Evolutionary conservation across 2,888 invertebrate species (phyloP), one percentile per base, ranked within the genome.

Genomic region (Carterocephalus palaemon): DNA sequence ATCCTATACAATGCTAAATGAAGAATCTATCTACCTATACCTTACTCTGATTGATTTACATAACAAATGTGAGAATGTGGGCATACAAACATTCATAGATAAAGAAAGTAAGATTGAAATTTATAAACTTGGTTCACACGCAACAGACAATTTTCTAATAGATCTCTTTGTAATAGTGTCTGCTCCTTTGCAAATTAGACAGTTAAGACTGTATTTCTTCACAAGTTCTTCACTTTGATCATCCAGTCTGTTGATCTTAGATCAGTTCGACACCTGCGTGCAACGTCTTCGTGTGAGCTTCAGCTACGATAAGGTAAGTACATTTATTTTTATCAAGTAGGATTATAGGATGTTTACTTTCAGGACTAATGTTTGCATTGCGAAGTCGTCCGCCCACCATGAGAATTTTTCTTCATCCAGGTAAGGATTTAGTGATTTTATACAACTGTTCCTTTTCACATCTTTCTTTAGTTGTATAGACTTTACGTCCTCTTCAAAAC

Each of bases 201-300:
- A 32, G 5, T 20, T 4, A 19, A 4, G 28, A 10, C 17, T 28
- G 12, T 28, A 38, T 17, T 13, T 8, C 5, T 28, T 38, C 2
- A 38, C 28, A 20, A 7, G n/a, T 22, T n/a, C n/a, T 34, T 52
- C 0, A 26, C 43, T 2, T 38, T 12, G 8, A 54, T 7, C 1
- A 60, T 55, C 51, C 51, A 56, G 17, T 46, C 57, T 28, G 22
- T 45, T 2, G 49, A 20, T 12, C 53, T 31, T 3, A 59, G 2
- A 19, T 53, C 3, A 5, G 53, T 10, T 12, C 48, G 48, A 2
- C 45, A 37, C 54, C 60, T 4, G 57, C 58, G 38, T 60, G 60
- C 3, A 57, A 8, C 24, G 51, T 52, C 36, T 39, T 34, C 0
- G 3, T 0, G 10, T 54, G 51, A 0, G 51, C 48, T 12, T 54